phyloP scores from a whole-genome alignment of 2,113 vertebrate genomes.

The Tetrao urogallus region DNA sequence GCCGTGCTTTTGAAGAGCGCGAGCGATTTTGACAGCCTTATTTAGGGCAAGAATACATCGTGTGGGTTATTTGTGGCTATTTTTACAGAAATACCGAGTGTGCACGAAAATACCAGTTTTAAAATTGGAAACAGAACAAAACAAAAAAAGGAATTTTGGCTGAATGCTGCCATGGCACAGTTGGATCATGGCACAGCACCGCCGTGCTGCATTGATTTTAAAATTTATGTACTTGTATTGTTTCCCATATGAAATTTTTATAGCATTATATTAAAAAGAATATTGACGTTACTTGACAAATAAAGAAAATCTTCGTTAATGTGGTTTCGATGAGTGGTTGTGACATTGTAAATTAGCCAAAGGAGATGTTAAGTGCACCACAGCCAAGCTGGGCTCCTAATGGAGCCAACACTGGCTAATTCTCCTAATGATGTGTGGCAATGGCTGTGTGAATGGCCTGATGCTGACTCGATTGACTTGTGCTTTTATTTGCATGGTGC shows the following conservation, averaged over 20 bases:
- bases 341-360: conserved; percentile 45
- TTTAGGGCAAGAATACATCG: background rate
- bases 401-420: background rate
- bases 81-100: background rate
- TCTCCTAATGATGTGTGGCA: background rate
- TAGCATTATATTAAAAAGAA: conserved; percentile 39
- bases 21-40: background rate
- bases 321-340: conserved; percentile 33
- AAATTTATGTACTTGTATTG: conserved; percentile 9
- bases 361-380: conserved; percentile 30
- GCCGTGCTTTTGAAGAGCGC: background rate
- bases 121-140: background rate
- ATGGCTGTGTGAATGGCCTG: background rate
- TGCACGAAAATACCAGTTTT: background rate
- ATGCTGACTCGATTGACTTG: rapidly evolving
- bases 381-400: conserved; percentile 11
- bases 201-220: background rate
- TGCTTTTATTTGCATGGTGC: background rate
- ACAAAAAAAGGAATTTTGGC: background rate
- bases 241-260: conserved; percentile 34
- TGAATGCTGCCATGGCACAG: rapidly evolving
- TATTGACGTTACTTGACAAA: conserved; percentile 45
- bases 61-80: background rate
- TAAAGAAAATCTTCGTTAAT: conserved; percentile 59
- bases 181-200: background rate